Percentiles rank a stretch among this genome's conserved stretches.
Evolutionary conservation across 2,797 vertebrate genomes (phyloP).

Genomic region (Lindbergichthys nudifrons): DNA sequence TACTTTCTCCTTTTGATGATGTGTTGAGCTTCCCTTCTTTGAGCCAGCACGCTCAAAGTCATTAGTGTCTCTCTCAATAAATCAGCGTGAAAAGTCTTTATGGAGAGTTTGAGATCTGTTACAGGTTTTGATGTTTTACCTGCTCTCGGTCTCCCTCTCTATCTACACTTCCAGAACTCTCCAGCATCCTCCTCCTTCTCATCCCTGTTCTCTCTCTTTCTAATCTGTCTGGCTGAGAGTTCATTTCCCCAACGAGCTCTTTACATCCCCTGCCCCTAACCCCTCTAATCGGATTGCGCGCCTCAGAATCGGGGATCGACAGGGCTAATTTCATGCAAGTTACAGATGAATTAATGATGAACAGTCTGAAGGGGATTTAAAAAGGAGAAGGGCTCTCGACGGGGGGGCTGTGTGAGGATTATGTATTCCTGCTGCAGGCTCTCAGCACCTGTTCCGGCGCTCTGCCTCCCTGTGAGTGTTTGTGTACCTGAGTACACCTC

Average conservation of each 20-base stretch:
- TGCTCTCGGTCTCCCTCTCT: constrained; percentile 7
- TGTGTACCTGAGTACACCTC: constrained; percentile 39
- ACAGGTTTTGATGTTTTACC: constrained; percentile 40
- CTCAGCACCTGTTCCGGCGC: constrained; percentile 70
- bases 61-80: constrained; percentile 58
- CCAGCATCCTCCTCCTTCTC: constrained; percentile 17
- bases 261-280: constrained; percentile 64
- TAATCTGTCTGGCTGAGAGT: constrained; percentile 49
- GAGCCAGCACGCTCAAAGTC: constrained; percentile 41
- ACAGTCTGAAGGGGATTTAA: constrained; percentile 77
- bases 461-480: constrained; percentile 46
- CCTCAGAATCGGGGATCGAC: constrained; percentile 68
- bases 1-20: constrained; percentile 38
- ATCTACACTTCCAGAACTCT: constrained; percentile 34
- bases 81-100: constrained; percentile 51
- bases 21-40: constrained; percentile 48
- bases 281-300: constrained; percentile 75
- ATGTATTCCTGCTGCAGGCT: constrained; percentile 80
- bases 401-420: constrained; percentile 76
- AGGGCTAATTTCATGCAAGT: constrained; percentile 82
- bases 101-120: constrained; percentile 41
- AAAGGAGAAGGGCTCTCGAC: constrained; percentile 70
- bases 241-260: constrained; percentile 60
- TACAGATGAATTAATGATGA: constrained; percentile 85
- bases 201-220: constrained; percentile 25